Evolutionary conservation across 2,797 vertebrate species (phyloP).

Genomic region (Labroides dimidiatus): DNA sequence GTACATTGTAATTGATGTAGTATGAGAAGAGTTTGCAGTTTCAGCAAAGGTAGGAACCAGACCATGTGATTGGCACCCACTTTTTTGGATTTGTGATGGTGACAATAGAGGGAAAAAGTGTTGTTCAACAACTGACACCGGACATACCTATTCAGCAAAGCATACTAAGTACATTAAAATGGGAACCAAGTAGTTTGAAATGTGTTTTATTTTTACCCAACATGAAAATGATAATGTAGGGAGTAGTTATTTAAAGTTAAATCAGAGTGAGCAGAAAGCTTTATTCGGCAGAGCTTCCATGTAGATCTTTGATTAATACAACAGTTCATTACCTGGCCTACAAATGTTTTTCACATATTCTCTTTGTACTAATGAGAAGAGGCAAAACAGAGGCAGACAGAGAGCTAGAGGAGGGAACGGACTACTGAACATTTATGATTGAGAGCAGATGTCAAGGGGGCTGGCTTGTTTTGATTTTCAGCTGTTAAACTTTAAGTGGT

Average conservation of each 20-base stretch:
- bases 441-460: slow-evolving; percentile 36
- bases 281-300: not conserved
- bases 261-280: not conserved
- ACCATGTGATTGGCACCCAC: too few species aligned
- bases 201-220: too few species aligned
- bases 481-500: slow-evolving; percentile 36
- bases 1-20: too few species aligned
- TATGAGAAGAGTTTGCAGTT: too few species aligned
- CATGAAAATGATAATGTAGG: not conserved
- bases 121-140: too few species aligned
- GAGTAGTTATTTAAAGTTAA: too few species aligned
- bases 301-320: not conserved
- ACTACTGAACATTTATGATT: slow-evolving; percentile 23
- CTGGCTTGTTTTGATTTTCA: slow-evolving; percentile 29
- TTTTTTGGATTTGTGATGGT: too few species aligned
- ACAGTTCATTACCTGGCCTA: not conserved
- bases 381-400: not conserved
- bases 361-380: not conserved
- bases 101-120: too few species aligned
- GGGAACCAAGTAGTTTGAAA: too few species aligned
- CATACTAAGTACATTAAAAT: too few species aligned
- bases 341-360: not conserved
- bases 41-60: too few species aligned
- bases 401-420: not conserved
- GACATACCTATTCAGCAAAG: too few species aligned